Percentiles rank a stretch among this genome's conserved stretches.
Conservation (phyloP, 2,113 vertebrate species). For the Trochalopteron elliotii region DNA sequence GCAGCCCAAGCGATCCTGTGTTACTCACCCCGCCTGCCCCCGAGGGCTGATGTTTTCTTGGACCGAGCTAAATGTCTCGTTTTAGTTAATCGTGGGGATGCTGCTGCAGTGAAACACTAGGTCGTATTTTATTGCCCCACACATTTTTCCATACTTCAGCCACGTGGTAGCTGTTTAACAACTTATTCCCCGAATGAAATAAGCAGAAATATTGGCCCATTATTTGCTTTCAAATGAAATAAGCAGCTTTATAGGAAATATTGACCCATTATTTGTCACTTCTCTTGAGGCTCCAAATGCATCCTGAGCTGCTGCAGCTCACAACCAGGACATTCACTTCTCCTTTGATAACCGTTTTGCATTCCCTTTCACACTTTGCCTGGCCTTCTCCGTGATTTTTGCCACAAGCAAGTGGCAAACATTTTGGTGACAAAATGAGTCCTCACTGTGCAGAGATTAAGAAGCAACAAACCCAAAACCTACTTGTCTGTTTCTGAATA, state of each 20-base stretch:
- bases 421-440: background rate
- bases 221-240: background rate
- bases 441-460: background rate
- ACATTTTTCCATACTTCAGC: background rate
- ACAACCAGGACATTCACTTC: background rate
- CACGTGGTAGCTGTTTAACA: background rate
- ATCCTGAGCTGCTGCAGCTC: background rate
- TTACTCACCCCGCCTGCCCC: background rate
- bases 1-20: accelerated
- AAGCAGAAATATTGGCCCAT: background rate
- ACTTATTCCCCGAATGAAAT: background rate
- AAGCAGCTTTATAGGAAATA: background rate
- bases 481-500: background rate
- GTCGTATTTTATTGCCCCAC: background rate
- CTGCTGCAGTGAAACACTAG: background rate
- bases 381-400: background rate
- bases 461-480: background rate
- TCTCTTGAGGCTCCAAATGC: background rate
- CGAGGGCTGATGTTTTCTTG: background rate
- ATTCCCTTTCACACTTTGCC: background rate
- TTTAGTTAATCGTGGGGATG: background rate
- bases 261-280: background rate
- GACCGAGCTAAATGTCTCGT: background rate
- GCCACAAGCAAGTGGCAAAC: background rate
- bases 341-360: background rate